Conservation (phyloP, 2,113 vertebrate species). For the Azemiops feae region DNA sequence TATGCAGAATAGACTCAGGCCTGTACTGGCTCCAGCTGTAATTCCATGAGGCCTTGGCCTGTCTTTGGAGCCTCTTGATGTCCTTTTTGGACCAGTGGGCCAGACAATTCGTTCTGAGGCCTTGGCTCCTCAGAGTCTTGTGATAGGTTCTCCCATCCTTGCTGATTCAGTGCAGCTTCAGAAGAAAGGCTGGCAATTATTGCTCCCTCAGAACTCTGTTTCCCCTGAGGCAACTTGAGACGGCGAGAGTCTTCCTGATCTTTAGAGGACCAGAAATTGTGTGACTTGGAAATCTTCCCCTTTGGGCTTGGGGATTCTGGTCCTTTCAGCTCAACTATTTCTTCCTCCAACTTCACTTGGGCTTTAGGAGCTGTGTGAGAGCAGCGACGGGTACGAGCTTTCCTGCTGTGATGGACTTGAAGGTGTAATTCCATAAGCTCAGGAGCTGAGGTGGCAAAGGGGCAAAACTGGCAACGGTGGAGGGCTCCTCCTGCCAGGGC, state of each 20-base stretch:
- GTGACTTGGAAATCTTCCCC: not conserved
- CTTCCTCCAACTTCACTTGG: not conserved
- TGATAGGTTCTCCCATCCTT: slow-evolving; percentile 33
- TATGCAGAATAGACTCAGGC: slow-evolving; percentile 18
- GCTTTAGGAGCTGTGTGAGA: slow-evolving; percentile 21
- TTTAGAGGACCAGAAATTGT: slow-evolving; percentile 61
- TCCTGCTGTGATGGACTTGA: slow-evolving; percentile 89
- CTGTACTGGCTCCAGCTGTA: slow-evolving; percentile 7
- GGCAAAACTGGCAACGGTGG: slow-evolving; percentile 87
- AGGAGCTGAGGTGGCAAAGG: slow-evolving; percentile 84
- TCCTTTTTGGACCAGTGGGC: not conserved
- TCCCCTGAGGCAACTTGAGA: slow-evolving; percentile 47
- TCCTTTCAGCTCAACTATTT: slow-evolving; percentile 6
- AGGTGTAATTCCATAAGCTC: slow-evolving; percentile 92
- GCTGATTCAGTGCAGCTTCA: not conserved
- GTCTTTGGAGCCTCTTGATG: slow-evolving; percentile 22
- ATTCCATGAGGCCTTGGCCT: slow-evolving; percentile 1
- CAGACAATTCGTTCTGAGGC: not conserved
- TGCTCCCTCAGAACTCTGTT: not conserved
- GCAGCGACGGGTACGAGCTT: slow-evolving; percentile 76
- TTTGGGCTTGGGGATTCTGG: not conserved
- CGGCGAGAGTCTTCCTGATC: slow-evolving; percentile 36
- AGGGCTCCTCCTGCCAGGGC: slow-evolving; percentile 72
- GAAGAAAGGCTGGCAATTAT: not conserved
- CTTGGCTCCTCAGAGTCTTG: slow-evolving; percentile 1